These are phyloP conservation scores for Caenorhabditis briggsae DNA, from an alignment of 1,140 invertebrate genomes.

Conservation along the genomic window DNA sequence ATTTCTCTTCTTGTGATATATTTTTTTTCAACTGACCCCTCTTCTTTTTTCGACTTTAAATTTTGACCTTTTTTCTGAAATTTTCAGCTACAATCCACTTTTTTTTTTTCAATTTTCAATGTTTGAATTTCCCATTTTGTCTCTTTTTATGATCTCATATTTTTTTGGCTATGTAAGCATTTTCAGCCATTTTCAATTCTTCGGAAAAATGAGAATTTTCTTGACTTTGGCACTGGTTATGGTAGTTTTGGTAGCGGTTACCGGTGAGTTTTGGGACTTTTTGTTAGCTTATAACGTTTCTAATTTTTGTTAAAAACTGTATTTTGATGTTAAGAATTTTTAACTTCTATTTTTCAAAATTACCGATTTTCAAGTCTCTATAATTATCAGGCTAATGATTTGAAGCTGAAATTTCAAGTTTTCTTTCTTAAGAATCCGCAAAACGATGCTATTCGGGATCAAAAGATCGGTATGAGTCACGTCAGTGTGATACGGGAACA, in stretches of 20 bases:
- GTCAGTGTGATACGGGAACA: constrained; percentile 58
- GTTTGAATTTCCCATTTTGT: neutral
- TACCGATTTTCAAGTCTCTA: too few relatives aligned
- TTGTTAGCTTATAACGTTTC: neutral
- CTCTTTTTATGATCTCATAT: neutral
- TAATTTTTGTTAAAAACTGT: neutral
- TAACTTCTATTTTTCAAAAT: too few relatives aligned
- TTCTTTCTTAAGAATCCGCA: constrained; percentile 18
- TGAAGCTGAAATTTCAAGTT: neutral
- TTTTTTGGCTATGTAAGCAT: neutral
- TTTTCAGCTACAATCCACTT: too few relatives aligned
- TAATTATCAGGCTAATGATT: too few relatives aligned
- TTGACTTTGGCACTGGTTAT: neutral
- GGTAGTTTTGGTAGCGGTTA: neutral
- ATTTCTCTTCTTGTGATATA: neutral
- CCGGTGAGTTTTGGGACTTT: neutral
- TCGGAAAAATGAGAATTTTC: neutral
- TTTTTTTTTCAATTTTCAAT: too few relatives aligned
- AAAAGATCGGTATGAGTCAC: constrained; percentile 59
- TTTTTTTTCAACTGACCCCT: neutral
- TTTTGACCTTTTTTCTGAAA: too few relatives aligned
- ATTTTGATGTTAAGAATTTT: too few relatives aligned
- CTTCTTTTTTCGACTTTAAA: neutral
- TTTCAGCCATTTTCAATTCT: neutral
- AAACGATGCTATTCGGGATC: constrained; percentile 57